A percentile compares a stretch with the other conserved stretches of the same genome.
Evolutionary conservation across 2,113 vertebrate species (phyloP).

Genomic region (Xiphorhynchus elegans): DNA sequence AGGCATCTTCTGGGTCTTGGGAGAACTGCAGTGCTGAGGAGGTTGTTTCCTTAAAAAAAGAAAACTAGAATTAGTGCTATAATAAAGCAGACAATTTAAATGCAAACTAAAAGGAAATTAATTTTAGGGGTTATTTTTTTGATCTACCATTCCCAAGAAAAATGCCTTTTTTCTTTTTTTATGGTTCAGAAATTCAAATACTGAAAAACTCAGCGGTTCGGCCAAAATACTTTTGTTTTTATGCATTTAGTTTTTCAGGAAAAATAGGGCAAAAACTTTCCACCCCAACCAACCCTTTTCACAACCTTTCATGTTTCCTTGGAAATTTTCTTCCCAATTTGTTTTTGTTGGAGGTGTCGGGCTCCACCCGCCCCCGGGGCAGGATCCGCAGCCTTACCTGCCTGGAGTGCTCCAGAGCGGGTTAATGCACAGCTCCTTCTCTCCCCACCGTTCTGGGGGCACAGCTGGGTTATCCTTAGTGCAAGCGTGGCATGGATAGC

Average conservation of each 20-base stretch:
- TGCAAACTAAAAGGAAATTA: constrained; percentile 24
- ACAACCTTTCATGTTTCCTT: constrained; percentile 37
- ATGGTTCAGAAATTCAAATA: constrained; percentile 9
- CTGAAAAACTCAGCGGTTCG: background rate
- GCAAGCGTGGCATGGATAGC: background rate
- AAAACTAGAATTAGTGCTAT: background rate
- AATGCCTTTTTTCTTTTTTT: background rate
- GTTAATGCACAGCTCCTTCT: background rate
- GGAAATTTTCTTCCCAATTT: constrained; percentile 44
- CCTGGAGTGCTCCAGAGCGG: background rate
- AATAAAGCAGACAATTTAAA: constrained; percentile 8
- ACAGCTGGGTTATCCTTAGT: background rate
- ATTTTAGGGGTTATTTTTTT: background rate
- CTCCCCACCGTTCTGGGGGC: background rate
- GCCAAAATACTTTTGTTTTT: constrained; percentile 13
- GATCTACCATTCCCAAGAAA: constrained; percentile 1
- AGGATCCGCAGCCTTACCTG: background rate
- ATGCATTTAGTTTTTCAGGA: constrained; percentile 25
- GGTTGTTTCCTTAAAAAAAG: background rate
- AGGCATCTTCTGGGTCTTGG: background rate
- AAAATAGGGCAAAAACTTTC: constrained; percentile 35
- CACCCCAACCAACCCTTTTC: constrained; percentile 17
- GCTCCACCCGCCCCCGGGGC: background rate
- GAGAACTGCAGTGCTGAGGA: background rate
- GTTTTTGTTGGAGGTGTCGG: constrained; percentile 17